Percentiles rank a stretch among this genome's conserved stretches.
Evolutionary conservation across 2,888 invertebrate species (phyloP).

Genomic region (Drosophila histrio): DNA sequence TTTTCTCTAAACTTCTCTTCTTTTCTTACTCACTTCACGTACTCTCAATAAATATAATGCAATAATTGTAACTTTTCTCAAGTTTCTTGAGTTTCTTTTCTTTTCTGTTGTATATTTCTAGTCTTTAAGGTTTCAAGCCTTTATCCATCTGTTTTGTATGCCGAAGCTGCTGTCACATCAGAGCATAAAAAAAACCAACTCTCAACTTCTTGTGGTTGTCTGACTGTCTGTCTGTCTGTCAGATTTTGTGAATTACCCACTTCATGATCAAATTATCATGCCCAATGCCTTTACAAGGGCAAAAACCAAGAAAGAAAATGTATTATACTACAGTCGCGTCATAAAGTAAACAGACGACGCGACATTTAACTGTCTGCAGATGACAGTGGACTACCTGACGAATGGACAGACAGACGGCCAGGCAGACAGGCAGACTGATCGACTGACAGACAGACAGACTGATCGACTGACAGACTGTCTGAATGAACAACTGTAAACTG

Average conservation of each 20-base stretch:
- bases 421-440: conserved; percentile 3
- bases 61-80: not conserved
- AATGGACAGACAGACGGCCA: conserved; percentile 9
- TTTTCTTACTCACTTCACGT: no score
- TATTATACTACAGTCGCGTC: conserved; percentile 5
- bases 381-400: conserved; percentile 19
- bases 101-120: not conserved
- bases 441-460: conserved; percentile 4
- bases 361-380: conserved; percentile 54
- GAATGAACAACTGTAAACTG: conserved; percentile 27
- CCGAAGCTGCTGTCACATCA: conserved; percentile 6
- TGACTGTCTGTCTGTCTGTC: conserved; percentile 15
- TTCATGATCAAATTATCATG: conserved; percentile 34
- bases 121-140: not conserved
- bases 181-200: conserved; percentile 1
- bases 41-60: not conserved
- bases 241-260: conserved; percentile 30
- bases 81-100: not conserved
- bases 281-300: conserved; percentile 28
- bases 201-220: conserved; percentile 4
- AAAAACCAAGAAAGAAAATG: not conserved
- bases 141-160: conserved; percentile 18
- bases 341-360: conserved; percentile 60
- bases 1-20: no score
- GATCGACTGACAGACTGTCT: conserved; percentile 18